A percentile compares a stretch with the other conserved stretches of the same genome.
Evolutionary conservation across 2,797 vertebrate species (phyloP).

Genomic region (Carcharodon carcharias): DNA sequence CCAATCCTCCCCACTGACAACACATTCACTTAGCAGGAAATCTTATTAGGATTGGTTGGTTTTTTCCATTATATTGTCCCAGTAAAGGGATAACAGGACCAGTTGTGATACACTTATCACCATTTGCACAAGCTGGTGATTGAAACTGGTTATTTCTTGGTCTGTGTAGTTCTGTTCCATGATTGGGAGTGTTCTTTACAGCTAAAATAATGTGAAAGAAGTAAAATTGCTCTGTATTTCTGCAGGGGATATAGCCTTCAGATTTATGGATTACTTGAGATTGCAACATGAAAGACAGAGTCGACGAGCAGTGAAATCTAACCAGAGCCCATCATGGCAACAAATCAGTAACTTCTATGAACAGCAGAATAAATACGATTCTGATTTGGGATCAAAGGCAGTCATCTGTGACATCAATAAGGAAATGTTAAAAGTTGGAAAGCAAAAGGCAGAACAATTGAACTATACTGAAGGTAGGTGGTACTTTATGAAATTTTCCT

Average conservation of each 20-base stretch:
- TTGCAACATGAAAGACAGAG: slow-evolving; percentile 57
- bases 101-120: background rate
- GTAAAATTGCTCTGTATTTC: slow-evolving; percentile 31
- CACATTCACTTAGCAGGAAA: background rate
- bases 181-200: background rate
- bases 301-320: slow-evolving; percentile 49
- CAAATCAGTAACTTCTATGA: slow-evolving; percentile 67
- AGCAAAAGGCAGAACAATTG: slow-evolving; percentile 61
- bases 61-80: background rate
- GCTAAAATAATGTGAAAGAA: background rate
- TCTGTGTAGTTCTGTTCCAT: background rate
- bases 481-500: background rate
- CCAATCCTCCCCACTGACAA: background rate
- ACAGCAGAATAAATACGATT: slow-evolving; percentile 43
- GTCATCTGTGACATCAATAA: slow-evolving; percentile 94
- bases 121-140: background rate
- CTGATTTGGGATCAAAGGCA: slow-evolving; percentile 52
- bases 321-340: slow-evolving; percentile 75
- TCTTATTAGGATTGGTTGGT: background rate
- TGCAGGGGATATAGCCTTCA: slow-evolving; percentile 87
- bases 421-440: slow-evolving; percentile 90
- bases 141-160: background rate
- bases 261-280: slow-evolving; percentile 78
- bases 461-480: slow-evolving; percentile 66
- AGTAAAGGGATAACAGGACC: background rate